Percentiles rank a stretch among this genome's conserved stretches.
phyloP scores from a whole-genome alignment of 1,140 invertebrate genomes.

The Patella vulgata region DNA sequence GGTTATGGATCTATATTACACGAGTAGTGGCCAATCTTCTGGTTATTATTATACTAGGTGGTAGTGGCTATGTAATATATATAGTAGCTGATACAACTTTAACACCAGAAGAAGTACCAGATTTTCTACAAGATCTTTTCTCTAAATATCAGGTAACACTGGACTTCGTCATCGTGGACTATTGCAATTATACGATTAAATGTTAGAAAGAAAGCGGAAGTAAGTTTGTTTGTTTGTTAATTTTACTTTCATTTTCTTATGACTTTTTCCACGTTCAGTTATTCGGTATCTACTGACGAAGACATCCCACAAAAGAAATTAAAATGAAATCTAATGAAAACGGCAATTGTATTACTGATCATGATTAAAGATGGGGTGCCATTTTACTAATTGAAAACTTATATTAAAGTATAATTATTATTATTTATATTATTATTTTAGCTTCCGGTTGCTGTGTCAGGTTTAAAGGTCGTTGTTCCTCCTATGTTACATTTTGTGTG shows the following conservation, averaged over 20 bases:
- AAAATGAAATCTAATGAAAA: no score
- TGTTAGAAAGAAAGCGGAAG: no score
- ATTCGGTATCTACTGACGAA: no score
- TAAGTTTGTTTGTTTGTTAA: slow-evolving; percentile 1
- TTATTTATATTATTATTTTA: slow-evolving; percentile 30
- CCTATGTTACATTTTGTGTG: slow-evolving; percentile 40
- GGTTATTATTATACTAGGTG: slow-evolving; percentile 38
- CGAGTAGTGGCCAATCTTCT: slow-evolving; percentile 37
- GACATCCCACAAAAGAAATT: no score
- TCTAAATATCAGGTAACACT: slow-evolving; percentile 30
- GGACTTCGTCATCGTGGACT: no score
- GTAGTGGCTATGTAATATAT: slow-evolving; percentile 43
- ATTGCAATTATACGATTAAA: no score
- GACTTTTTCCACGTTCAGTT: no score
- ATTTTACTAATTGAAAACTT: no score
- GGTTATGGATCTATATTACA: slow-evolving; percentile 14
- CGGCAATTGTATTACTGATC: no score
- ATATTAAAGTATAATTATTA: no score
- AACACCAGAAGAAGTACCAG: slow-evolving; percentile 11
- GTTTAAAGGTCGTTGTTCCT: slow-evolving; percentile 51
- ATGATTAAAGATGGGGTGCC: no score
- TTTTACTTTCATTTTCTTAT: background rate
- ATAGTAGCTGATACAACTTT: slow-evolving; percentile 29
- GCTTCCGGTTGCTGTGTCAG: slow-evolving; percentile 44
- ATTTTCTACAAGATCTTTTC: slow-evolving; percentile 27